Conservation (phyloP, 2,888 invertebrate species). For the Cephus pygmeus region DNA sequence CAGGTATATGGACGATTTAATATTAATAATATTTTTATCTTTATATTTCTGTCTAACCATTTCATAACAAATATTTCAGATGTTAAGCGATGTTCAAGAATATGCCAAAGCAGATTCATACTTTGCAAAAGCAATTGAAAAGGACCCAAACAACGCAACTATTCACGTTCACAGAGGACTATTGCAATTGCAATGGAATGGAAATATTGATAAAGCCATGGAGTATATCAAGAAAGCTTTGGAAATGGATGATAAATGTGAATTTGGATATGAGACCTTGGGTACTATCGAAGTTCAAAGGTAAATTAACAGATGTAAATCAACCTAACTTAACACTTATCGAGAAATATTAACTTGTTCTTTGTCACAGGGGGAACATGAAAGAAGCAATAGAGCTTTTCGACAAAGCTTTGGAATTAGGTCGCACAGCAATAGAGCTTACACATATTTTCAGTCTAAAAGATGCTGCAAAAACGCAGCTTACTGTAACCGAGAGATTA, state of each 20-base stretch:
- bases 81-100: conserved; percentile 85
- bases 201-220: conserved; percentile 83
- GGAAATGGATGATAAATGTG: conserved; percentile 90
- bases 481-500: conserved; percentile 82
- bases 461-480: conserved; percentile 91
- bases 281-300: conserved; percentile 93
- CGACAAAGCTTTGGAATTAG: conserved; percentile 86
- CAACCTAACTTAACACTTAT: neutral
- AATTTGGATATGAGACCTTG: conserved; percentile 94
- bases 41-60: neutral
- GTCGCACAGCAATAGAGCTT: conserved; percentile 90
- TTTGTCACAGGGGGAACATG: conserved; percentile 78
- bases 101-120: conserved; percentile 85
- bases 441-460: conserved; percentile 89
- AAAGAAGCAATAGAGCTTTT: conserved; percentile 85
- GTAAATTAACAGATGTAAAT: conserved; percentile 31
- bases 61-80: conserved; percentile 57
- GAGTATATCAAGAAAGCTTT: conserved; percentile 84
- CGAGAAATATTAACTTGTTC: neutral
- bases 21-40: neutral
- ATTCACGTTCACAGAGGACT: conserved; percentile 89
- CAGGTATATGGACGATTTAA: conserved; percentile 71
- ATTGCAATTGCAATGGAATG: conserved; percentile 85
- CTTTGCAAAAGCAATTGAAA: conserved; percentile 82
- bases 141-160: conserved; percentile 87